phyloP scores from a whole-genome alignment of 2,888 invertebrate genomes.

The Sturmia bella region DNA sequence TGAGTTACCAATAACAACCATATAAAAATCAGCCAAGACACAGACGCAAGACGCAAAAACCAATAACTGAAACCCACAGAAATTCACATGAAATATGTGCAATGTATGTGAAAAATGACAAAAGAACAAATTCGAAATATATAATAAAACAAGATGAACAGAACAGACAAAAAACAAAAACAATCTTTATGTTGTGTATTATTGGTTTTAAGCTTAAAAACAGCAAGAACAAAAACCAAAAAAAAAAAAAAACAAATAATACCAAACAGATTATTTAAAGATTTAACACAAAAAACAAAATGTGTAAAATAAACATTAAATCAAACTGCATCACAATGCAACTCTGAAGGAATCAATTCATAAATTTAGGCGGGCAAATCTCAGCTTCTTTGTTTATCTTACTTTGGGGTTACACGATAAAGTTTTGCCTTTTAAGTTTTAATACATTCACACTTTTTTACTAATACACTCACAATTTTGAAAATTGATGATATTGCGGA shows the following conservation, averaged over 20 bases:
- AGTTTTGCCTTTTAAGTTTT: no score
- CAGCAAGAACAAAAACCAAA: slow-evolving; percentile 21
- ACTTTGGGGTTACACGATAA: no score
- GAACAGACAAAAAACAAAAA: slow-evolving; percentile 35
- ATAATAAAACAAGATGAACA: slow-evolving; percentile 49
- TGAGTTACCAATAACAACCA: slow-evolving; percentile 24
- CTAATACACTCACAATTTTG: no score
- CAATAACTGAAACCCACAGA: slow-evolving; percentile 62
- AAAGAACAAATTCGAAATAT: slow-evolving; percentile 60
- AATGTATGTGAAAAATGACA: slow-evolving; percentile 22
- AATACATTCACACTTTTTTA: no score
- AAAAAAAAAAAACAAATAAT: slow-evolving; percentile 20
- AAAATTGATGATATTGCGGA: no score
- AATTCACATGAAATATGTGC: slow-evolving; percentile 53
- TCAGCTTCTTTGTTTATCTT: no score
- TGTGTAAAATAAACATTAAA: slow-evolving; percentile 39
- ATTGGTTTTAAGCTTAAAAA: slow-evolving; percentile 63
- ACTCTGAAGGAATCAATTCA: slow-evolving; percentile 24
- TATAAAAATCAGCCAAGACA: slow-evolving; percentile 17
- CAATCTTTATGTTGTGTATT: slow-evolving; percentile 68
- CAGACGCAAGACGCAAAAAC: slow-evolving; percentile 1
- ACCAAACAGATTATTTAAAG: slow-evolving; percentile 39
- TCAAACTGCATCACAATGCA: not conserved
- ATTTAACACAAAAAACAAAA: slow-evolving; percentile 29
- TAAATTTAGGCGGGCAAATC: not conserved